A percentile compares a stretch with the other conserved stretches of the same genome.
phyloP scores from a whole-genome alignment of 2,888 invertebrate species.

The Pemphredon lugubris region DNA sequence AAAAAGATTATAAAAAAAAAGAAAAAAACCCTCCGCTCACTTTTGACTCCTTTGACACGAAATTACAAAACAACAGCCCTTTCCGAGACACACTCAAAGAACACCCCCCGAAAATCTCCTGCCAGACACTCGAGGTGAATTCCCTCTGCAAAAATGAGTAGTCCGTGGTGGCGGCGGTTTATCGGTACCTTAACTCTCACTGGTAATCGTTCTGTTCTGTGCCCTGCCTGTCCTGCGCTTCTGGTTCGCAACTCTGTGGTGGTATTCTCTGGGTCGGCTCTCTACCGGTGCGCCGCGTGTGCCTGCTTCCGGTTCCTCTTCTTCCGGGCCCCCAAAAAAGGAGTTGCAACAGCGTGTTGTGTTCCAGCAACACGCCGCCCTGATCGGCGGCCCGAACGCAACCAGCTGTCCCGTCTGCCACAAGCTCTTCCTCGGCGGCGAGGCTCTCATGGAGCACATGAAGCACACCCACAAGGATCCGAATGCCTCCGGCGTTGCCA shows the following conservation, averaged over 20 bases:
- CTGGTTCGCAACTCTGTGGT: slow-evolving; percentile 77
- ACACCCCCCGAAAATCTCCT: slow-evolving; percentile 20
- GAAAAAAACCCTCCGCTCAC: too few relatives aligned
- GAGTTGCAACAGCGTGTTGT: slow-evolving; percentile 96
- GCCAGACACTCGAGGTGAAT: slow-evolving; percentile 65
- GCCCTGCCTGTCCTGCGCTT: slow-evolving; percentile 78
- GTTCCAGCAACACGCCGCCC: slow-evolving; percentile 97
- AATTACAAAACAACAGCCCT: too few relatives aligned
- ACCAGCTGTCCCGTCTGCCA: slow-evolving; percentile 96
- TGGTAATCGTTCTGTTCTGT: slow-evolving; percentile 79
- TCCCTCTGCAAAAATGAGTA: slow-evolving; percentile 58
- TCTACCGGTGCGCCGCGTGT: slow-evolving; percentile 66
- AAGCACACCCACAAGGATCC: slow-evolving; percentile 97
- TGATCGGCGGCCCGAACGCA: slow-evolving; percentile 94
- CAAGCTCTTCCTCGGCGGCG: slow-evolving; percentile 95
- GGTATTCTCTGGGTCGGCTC: slow-evolving; percentile 77
- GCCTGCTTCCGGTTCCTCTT: slow-evolving; percentile 71
- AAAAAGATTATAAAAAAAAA: too few relatives aligned
- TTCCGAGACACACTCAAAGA: too few relatives aligned
- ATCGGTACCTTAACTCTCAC: slow-evolving; percentile 75
- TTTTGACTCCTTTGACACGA: too few relatives aligned
- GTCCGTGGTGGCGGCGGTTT: slow-evolving; percentile 65
- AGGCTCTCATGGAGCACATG: slow-evolving; percentile 97
- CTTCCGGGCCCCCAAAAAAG: slow-evolving; percentile 80
- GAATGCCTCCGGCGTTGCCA: slow-evolving; percentile 92